Evolutionary conservation across 2,888 invertebrate species (phyloP).

Genomic region (Nycteola revayana): DNA sequence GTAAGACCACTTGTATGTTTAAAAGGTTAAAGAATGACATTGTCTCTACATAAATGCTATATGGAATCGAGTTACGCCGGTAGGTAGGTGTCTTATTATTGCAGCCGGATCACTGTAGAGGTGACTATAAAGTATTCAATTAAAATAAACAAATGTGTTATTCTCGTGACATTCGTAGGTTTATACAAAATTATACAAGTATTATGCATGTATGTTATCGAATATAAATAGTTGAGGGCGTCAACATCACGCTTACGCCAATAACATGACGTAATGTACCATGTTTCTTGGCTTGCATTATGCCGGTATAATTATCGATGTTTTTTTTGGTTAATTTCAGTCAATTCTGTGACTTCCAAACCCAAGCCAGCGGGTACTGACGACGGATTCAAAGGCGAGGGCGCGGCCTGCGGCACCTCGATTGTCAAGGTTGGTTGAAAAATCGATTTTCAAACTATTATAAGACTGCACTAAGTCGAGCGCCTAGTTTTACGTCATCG

Average conservation of each 20-base stretch:
- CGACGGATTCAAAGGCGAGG: slow-evolving; percentile 87
- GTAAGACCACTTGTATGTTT: slow-evolving; percentile 39
- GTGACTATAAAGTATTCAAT: not conserved
- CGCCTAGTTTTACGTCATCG: no score
- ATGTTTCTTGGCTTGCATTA: no score
- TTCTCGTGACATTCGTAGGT: not conserved
- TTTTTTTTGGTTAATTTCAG: slow-evolving; percentile 43
- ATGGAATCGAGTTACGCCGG: no score
- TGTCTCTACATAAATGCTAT: slow-evolving; percentile 18
- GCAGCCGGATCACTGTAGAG: not conserved
- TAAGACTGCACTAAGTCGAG: no score
- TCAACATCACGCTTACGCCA: no score
- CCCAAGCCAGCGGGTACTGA: slow-evolving; percentile 85
- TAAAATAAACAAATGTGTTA: not conserved
- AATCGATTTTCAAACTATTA: no score
- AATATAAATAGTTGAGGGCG: no score
- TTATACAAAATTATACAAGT: not conserved
- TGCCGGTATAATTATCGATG: not conserved
- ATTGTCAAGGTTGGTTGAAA: slow-evolving; percentile 65
- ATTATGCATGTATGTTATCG: no score
- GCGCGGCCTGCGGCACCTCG: slow-evolving; percentile 84
- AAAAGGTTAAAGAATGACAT: slow-evolving; percentile 35
- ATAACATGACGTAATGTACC: no score
- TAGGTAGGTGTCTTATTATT: not conserved
- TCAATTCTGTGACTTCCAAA: slow-evolving; percentile 56